Percentiles rank a stretch among this genome's conserved stretches.
phyloP scores from a whole-genome alignment of 1,140 invertebrate species.

The Cydia splendana region DNA sequence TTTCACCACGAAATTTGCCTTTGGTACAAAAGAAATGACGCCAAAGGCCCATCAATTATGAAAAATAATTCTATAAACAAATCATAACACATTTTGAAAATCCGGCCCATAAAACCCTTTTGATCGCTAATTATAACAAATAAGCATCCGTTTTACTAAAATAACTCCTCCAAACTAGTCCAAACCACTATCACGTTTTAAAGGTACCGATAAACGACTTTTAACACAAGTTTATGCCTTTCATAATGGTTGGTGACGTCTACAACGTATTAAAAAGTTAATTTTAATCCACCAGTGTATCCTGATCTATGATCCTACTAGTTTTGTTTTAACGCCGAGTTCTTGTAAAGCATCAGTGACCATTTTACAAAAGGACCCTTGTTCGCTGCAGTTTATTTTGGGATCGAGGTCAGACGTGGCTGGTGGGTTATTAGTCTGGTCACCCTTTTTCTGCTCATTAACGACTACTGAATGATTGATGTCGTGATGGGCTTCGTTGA shows the following conservation, averaged over 20 bases:
- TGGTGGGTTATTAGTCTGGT: conserved; percentile 41
- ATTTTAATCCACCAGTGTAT: conserved; percentile 38
- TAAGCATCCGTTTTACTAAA: conserved; percentile 48
- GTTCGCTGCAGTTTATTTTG: conserved; percentile 18
- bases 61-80: conserved; percentile 37
- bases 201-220: conserved; percentile 62
- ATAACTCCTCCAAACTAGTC: conserved; percentile 49
- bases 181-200: conserved; percentile 63
- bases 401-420: conserved; percentile 43
- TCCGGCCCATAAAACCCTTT: conserved; percentile 42
- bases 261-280: conserved; percentile 6
- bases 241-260: conserved; percentile 66
- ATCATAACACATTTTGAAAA: conserved; percentile 41
- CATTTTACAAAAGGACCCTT: conserved; percentile 12
- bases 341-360: conserved; percentile 9
- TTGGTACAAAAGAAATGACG: not conserved
- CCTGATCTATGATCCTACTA: not conserved
- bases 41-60: conserved; percentile 22
- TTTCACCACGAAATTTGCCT: not conserved
- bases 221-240: conserved; percentile 65
- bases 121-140: conserved; percentile 57
- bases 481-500: conserved; percentile 41
- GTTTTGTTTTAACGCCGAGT: not conserved
- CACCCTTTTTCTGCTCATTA: conserved; percentile 71
- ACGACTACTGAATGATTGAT: conserved; percentile 64